A percentile compares a stretch with the other conserved stretches of the same genome.
These are phyloP conservation scores for Gonocerus acuteangulatus DNA, from an alignment of 2,888 invertebrate genomes.

Conservation along the genomic window DNA sequence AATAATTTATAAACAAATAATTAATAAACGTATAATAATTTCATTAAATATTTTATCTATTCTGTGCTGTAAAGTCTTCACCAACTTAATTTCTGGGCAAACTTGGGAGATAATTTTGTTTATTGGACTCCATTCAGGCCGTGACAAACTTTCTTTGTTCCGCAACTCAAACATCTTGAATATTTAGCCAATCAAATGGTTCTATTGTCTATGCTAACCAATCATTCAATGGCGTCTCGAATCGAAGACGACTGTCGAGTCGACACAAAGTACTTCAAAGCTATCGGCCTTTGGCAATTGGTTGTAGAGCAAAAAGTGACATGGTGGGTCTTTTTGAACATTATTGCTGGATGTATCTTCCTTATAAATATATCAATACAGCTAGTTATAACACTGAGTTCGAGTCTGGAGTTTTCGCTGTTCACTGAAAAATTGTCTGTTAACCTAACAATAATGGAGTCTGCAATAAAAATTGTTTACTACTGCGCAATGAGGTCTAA, in stretches of 20 bases:
- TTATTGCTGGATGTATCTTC: conserved; percentile 17
- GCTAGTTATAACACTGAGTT: conserved; percentile 17
- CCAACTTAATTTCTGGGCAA: no score
- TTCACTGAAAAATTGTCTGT: conserved; percentile 34
- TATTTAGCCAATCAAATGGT: not conserved
- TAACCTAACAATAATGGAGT: conserved; percentile 32
- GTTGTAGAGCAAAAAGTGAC: conserved; percentile 12
- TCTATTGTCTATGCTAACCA: not conserved
- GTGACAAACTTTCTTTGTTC: no score
- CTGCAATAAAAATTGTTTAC: conserved; percentile 29
- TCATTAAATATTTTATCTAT: no score
- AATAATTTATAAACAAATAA: no score
- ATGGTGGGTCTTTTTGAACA: conserved; percentile 14
- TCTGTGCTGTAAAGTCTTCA: no score
- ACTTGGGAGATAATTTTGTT: no score
- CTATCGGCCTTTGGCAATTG: conserved; percentile 33
- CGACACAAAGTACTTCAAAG: conserved; percentile 25
- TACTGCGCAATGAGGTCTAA: conserved; percentile 25
- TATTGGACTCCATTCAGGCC: no score
- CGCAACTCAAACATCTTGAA: no score
- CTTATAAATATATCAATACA: conserved; percentile 20
- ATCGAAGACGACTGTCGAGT: not conserved
- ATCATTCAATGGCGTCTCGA: not conserved
- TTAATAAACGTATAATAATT: no score
- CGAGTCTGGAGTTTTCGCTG: conserved; percentile 27